Base-by-base conservation (phyloP, 2,888 invertebrate species). In the Pteria penguin region DNA sequence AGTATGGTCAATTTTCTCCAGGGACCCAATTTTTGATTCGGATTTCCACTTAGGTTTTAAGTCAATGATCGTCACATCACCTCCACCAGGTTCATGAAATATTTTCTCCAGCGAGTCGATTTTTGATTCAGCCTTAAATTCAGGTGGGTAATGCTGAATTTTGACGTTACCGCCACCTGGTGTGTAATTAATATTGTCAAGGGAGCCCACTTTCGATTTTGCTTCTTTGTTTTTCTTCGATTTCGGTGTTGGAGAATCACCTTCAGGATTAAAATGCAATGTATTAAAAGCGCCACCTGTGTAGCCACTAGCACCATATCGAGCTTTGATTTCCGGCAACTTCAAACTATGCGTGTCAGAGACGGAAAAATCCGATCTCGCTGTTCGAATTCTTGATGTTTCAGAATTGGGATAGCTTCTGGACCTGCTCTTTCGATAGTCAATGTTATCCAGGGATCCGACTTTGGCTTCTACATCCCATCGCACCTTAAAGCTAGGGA, bases 391-490 rank as follows among this genome's bases (percentile, higher is more conserved):
- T 27, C 57, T 63, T 31, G 55, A 55, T 22, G 45, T 24, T 18
- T 76, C 68, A n/a, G 76, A 76, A 22, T 62, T 62, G 2, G 76
- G 72, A 32, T 76, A 67, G 45, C 76, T 76, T 11, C 58, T 36
- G 29, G 29, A 32, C 3, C 24, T 36, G 24, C 60, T 61, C 31
- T 55, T 69, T 2, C 62, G 27, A 55, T 86, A 84, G 66, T 81
- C 75, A 0, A 83, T 32, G 62, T 85, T 83, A 32, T 83, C 82
- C 14, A 84, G 66, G 2, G 86, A 86, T 5, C 85, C 86, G 52
- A 87, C 77, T 69, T 84, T 86, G 2, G 86, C 73, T 69, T 86
- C 75, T 8, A 78, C 85, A 27, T 86, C 76, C 86, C 85, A 86
- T 26, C 84, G 80, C 2, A 86, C 67, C 65, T 84, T 83, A 75